These are phyloP conservation scores for Periplaneta americana DNA, from an alignment of 1,140 invertebrate genomes.

Conservation along the genomic window DNA sequence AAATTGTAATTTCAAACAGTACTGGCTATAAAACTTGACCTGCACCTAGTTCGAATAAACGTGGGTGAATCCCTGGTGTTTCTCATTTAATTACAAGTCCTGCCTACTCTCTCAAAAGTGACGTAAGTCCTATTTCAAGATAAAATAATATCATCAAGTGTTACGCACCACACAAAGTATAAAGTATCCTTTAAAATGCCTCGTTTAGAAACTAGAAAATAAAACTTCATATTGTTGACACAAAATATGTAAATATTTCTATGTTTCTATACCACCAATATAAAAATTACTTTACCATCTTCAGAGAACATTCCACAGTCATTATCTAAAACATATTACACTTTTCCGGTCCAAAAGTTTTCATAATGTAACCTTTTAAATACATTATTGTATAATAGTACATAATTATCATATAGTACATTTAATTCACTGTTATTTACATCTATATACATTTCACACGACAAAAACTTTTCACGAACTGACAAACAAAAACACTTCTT, in stretches of 20 bases:
- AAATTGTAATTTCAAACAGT: background rate
- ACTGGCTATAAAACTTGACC: too few species aligned
- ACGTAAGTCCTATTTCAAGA: background rate
- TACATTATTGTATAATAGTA: constrained; percentile 4
- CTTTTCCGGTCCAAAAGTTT: background rate
- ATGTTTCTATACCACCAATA: background rate
- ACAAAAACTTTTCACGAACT: background rate
- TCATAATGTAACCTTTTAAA: background rate
- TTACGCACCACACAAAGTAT: background rate
- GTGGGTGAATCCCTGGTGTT: background rate
- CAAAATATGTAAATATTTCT: background rate
- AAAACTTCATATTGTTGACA: background rate
- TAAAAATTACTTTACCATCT: background rate
- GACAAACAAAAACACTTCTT: background rate
- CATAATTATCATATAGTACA: background rate
- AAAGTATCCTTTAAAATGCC: background rate
- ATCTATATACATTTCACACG: background rate
- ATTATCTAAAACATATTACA: background rate
- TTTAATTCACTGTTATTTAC: constrained; percentile 5
- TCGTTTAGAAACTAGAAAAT: background rate
- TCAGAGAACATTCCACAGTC: background rate
- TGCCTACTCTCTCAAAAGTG: background rate
- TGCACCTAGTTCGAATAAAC: too few species aligned
- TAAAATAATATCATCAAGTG: background rate
- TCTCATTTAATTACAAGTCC: background rate